Evolutionary conservation across 2,797 vertebrate genomes (phyloP).

Genomic region (Sebastolobus alascanus): DNA sequence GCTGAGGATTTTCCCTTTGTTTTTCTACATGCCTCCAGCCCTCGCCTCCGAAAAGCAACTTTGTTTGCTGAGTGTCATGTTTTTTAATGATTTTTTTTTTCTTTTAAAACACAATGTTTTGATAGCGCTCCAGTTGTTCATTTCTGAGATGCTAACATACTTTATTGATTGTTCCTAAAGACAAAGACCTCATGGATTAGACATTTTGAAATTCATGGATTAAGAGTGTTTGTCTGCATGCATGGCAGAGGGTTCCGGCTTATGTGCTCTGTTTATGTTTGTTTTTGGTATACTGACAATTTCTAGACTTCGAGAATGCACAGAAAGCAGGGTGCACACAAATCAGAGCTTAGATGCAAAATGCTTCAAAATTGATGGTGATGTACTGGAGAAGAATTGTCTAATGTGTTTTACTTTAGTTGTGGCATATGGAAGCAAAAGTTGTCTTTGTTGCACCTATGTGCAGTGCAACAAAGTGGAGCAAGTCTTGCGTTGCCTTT

Average conservation of each 20-base stretch:
- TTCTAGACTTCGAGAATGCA: neutral
- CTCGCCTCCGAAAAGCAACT: neutral
- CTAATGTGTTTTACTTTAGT: neutral
- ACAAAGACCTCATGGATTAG: neutral
- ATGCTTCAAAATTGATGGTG: neutral
- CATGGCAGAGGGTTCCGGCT: neutral
- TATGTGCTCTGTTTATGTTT: neutral
- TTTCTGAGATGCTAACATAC: neutral
- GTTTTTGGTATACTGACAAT: slow-evolving; percentile 1
- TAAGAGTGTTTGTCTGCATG: neutral
- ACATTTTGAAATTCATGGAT: neutral
- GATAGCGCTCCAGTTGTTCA: neutral
- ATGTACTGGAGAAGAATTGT: neutral
- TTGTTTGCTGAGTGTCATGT: neutral
- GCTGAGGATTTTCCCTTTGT: slow-evolving; percentile 27
- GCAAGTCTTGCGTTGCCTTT: neutral
- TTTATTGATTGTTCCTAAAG: neutral
- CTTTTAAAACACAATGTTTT: neutral
- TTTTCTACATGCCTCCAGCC: slow-evolving; percentile 10
- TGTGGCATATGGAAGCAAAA: neutral
- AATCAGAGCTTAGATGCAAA: neutral
- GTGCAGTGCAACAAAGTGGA: neutral
- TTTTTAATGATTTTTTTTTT: neutral
- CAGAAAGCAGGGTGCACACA: neutral
- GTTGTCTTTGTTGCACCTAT: neutral